phyloP scores from a whole-genome alignment of 2,888 invertebrate genomes.

The Brassicogethes aeneus region DNA sequence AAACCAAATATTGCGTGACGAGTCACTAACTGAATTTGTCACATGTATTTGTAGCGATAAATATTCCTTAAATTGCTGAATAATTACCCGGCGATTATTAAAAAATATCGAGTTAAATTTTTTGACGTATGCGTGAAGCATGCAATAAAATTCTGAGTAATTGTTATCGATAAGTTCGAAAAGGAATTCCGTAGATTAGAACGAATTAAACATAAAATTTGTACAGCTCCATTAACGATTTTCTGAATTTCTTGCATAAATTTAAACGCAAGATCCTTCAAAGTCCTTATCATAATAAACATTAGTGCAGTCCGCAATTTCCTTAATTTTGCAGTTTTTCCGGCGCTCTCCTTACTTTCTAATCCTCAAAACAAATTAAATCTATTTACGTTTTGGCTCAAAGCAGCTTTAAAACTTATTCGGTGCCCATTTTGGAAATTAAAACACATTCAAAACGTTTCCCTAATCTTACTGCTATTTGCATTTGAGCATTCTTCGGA shows the following conservation, averaged over 20 bases:
- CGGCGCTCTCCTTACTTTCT: no score
- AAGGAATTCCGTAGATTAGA: constrained; percentile 1
- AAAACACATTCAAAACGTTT: not conserved
- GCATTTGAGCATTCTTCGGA: not conserved
- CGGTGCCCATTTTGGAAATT: constrained; percentile 6
- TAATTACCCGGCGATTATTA: not conserved
- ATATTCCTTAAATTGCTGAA: not conserved
- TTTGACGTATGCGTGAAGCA: constrained; percentile 11
- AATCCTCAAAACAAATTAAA: no score
- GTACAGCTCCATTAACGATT: not conserved
- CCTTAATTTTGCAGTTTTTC: no score
- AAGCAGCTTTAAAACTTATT: no score
- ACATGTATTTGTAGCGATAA: not conserved
- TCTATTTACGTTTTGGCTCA: constrained; percentile 26
- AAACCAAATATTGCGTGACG: no score
- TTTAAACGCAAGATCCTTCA: no score
- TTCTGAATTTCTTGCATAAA: no score
- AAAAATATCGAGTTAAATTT: constrained; percentile 10
- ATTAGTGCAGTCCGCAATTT: no score
- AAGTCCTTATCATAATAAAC: no score
- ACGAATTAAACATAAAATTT: not conserved
- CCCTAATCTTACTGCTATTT: not conserved
- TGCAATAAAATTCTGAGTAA: constrained; percentile 14
- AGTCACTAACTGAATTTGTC: no score
- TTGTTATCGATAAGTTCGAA: constrained; percentile 4